Evolutionary conservation across 1,140 invertebrate species (phyloP).

Genomic region (Cotesia glomerata): DNA sequence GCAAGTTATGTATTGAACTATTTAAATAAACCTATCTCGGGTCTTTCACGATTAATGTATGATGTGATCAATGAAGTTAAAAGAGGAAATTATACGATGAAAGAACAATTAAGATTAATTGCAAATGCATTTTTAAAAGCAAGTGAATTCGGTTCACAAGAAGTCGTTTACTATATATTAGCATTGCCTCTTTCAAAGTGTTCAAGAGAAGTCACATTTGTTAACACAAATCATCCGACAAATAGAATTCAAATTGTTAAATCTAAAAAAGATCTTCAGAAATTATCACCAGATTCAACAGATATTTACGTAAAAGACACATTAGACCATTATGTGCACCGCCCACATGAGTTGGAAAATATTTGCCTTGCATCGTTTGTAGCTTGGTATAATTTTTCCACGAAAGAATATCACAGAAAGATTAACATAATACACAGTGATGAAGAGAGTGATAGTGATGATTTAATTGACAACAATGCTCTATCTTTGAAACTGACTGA

Average conservation of each 20-base stretch:
- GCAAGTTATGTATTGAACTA: too few species aligned
- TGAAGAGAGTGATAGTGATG: conserved; percentile 8
- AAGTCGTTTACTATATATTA: conserved; percentile 43
- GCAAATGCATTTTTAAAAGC: neutral
- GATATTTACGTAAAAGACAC: conserved; percentile 29
- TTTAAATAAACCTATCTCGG: too few species aligned
- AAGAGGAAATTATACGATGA: conserved; percentile 14
- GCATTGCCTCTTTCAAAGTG: conserved; percentile 34
- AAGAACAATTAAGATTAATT: conserved; percentile 39
- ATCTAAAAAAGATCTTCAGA: conserved; percentile 9
- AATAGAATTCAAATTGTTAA: conserved; percentile 21
- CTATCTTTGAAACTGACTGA: too few species aligned
- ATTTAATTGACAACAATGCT: neutral
- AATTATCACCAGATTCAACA: conserved; percentile 10
- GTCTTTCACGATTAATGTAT: too few species aligned
- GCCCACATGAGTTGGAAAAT: conserved; percentile 1
- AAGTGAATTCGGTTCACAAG: conserved; percentile 34
- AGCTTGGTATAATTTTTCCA: neutral
- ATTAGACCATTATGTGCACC: conserved; percentile 19
- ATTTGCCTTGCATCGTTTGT: conserved; percentile 27
- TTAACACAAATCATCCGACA: conserved; percentile 20
- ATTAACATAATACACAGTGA: neutral
- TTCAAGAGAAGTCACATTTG: neutral
- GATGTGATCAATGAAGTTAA: too few species aligned
- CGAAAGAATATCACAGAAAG: neutral